Evolutionary conservation across 2,888 invertebrate species (phyloP).

Genomic region (Pyrgus malvae): DNA sequence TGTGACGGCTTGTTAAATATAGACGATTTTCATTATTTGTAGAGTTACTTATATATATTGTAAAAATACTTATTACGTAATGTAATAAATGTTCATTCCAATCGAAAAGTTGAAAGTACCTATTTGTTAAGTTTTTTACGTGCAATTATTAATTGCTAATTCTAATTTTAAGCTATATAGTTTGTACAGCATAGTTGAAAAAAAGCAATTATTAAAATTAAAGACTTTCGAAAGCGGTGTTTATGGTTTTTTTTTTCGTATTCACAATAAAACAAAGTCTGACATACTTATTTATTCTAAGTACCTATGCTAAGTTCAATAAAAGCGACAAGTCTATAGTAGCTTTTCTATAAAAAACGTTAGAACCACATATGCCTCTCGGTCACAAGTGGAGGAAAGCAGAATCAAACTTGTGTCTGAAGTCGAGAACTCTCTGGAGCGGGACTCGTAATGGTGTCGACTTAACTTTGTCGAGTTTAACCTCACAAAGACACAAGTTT

Average conservation of each 20-base stretch:
- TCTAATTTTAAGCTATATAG: slow-evolving; percentile 80
- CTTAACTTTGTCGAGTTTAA: too few relatives aligned
- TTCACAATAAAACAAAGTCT: too few relatives aligned
- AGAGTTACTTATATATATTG: slow-evolving; percentile 60
- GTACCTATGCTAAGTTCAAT: too few relatives aligned
- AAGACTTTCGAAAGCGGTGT: slow-evolving; percentile 73
- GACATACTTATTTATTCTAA: too few relatives aligned
- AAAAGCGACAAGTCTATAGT: too few relatives aligned
- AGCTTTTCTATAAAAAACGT: too few relatives aligned
- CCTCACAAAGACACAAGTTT: too few relatives aligned
- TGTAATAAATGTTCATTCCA: slow-evolving; percentile 81
- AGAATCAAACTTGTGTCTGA: too few relatives aligned
- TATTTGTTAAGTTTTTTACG: slow-evolving; percentile 83
- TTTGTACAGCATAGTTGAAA: slow-evolving; percentile 81
- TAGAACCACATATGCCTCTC: too few relatives aligned
- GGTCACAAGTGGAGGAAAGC: too few relatives aligned
- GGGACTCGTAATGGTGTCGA: too few relatives aligned
- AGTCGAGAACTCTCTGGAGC: too few relatives aligned
- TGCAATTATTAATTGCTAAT: slow-evolving; percentile 83
- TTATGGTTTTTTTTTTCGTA: slow-evolving; percentile 37
- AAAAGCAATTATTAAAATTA: slow-evolving; percentile 81
- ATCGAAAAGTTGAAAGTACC: slow-evolving; percentile 79
- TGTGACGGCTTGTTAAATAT: slow-evolving; percentile 81
- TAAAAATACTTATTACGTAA: slow-evolving; percentile 75
- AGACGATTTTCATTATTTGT: slow-evolving; percentile 70